Conservation (phyloP, 2,797 vertebrate species). For the Crax fasciolata region DNA sequence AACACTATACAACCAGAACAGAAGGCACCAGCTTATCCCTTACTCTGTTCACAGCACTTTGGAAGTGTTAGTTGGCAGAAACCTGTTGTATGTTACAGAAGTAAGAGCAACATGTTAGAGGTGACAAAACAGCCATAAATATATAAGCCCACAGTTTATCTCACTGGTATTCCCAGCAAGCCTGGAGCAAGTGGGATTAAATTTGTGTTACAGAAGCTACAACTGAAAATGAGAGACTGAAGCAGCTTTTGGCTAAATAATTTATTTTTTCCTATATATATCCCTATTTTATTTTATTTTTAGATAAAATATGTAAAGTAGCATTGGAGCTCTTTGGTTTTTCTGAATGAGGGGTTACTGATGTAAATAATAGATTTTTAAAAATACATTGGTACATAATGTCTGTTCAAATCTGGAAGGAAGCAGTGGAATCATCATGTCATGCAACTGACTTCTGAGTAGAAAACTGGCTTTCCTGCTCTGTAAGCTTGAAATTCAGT, state of each 20-base stretch:
- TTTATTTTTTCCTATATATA: neutral
- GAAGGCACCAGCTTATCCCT: neutral
- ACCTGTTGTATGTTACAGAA: neutral
- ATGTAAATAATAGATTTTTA: neutral
- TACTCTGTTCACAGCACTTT: neutral
- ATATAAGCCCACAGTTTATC: neutral
- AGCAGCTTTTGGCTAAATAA: neutral
- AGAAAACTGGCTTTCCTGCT: neutral
- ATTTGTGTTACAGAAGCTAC: neutral
- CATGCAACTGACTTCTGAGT: neutral
- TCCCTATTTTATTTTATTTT: neutral
- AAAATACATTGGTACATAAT: neutral
- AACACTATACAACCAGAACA: neutral
- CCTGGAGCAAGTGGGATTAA: neutral
- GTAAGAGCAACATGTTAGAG: neutral
- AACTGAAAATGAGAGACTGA: neutral
- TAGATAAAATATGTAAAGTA: neutral
- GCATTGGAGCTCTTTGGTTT: neutral
- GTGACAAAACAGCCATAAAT: neutral
- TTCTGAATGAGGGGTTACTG: neutral
- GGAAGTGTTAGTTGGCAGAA: neutral
- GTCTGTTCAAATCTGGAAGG: neutral
- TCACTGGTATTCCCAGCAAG: neutral
- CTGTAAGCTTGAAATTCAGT: neutral
- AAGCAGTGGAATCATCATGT: neutral